Evolutionary conservation across 2,113 vertebrate species (phyloP).

Genomic region (Burhinus bistriatus): DNA sequence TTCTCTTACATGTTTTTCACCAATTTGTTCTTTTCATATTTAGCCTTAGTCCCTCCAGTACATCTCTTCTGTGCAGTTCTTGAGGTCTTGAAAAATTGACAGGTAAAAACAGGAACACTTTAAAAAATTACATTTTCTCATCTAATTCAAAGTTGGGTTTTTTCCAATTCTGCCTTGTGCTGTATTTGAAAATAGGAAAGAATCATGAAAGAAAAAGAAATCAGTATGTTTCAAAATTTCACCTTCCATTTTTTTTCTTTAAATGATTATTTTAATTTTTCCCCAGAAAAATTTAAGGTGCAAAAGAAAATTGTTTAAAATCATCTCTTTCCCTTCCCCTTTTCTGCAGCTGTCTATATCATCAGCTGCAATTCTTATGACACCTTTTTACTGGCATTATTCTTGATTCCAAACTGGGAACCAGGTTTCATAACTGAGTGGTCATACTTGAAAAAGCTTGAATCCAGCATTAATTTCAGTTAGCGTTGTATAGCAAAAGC

Average conservation of each 20-base stretch:
- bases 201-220: neutral
- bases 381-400: neutral
- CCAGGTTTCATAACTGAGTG: neutral
- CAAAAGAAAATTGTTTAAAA: neutral
- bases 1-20: neutral
- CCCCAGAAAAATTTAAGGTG: neutral
- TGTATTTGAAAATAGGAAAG: neutral
- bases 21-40: neutral
- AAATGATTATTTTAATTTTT: neutral
- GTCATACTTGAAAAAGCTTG: neutral
- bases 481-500: neutral
- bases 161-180: neutral
- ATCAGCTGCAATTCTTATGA: neutral
- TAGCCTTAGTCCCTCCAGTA: neutral
- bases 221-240: neutral
- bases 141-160: neutral
- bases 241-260: neutral
- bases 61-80: neutral
- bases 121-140: neutral
- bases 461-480: neutral
- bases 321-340: rapidly evolving
- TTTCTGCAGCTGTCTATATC: neutral
- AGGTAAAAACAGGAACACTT: neutral
- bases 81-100: neutral
- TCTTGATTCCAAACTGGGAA: neutral